phyloP scores from a whole-genome alignment of 1,140 invertebrate species.

The Drosophila nasuta region DNA sequence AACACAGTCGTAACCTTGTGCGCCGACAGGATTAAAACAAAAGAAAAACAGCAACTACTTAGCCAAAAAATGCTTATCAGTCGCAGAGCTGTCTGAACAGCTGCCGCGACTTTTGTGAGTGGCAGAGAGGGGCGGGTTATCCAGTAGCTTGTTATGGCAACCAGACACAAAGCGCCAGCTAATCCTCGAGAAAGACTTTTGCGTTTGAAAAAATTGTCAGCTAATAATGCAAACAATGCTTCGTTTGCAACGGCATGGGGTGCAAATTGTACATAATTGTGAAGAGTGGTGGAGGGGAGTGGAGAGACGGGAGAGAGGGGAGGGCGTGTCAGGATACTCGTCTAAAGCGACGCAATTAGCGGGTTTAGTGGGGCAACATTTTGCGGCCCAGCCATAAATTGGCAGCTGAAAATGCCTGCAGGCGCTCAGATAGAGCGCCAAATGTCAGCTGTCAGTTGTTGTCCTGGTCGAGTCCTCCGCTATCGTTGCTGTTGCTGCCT shows the following conservation, averaged over 20 bases:
- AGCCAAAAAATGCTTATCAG: constrained; percentile 49
- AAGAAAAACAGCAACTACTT: constrained; percentile 65
- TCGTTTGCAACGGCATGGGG: constrained; percentile 45
- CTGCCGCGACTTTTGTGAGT: constrained; percentile 15
- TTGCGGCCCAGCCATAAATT: constrained; percentile 61
- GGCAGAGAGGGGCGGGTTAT: neutral
- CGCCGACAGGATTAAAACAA: constrained; percentile 39
- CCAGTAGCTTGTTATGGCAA: constrained; percentile 36
- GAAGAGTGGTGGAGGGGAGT: neutral
- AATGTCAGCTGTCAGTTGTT: constrained; percentile 70
- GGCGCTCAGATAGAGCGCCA: constrained; percentile 65
- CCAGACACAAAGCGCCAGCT: constrained; percentile 69
- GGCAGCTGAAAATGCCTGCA: constrained; percentile 58
- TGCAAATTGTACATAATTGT: constrained; percentile 70
- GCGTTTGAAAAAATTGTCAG: constrained; percentile 65
- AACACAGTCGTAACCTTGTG: constrained; percentile 53
- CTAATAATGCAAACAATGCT: constrained; percentile 80
- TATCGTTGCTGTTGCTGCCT: constrained; percentile 14
- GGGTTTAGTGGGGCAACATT: constrained; percentile 62
- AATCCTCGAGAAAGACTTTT: constrained; percentile 53
- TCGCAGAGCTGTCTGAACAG: constrained; percentile 14
- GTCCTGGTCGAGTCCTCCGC: constrained; percentile 19
- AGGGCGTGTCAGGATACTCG: constrained; percentile 19
- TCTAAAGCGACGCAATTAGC: constrained; percentile 78
- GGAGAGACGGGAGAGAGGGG: neutral